phyloP scores from a whole-genome alignment of 2,113 vertebrate species.

The Aegithalos caudatus region DNA sequence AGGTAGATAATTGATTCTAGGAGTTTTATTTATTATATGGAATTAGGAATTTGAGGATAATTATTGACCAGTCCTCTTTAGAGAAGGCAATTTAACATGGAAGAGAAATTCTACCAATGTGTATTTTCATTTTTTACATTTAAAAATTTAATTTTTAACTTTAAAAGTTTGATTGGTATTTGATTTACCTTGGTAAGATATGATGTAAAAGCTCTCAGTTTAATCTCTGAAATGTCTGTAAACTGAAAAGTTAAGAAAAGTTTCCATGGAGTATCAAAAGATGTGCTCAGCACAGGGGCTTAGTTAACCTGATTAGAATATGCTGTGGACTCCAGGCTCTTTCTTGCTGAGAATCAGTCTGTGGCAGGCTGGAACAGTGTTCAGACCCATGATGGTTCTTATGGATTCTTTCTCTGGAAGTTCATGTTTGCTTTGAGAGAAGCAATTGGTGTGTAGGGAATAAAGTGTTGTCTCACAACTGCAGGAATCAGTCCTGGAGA shows the following conservation, averaged over 20 bases:
- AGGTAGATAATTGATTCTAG: not conserved
- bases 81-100: not conserved
- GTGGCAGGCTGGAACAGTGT: not conserved
- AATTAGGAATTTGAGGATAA: not conserved
- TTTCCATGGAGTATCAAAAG: not conserved
- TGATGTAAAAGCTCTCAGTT: not conserved
- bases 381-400: not conserved
- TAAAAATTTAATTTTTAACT: not conserved
- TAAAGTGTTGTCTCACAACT: not conserved
- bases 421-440: not conserved
- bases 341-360: not conserved
- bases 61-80: not conserved
- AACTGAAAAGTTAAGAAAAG: not conserved
- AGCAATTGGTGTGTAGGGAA: not conserved
- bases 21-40: not conserved
- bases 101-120: not conserved
- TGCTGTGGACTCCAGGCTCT: not conserved
- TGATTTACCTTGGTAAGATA: not conserved
- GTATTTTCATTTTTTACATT: not conserved
- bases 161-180: not conserved
- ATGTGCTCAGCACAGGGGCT: not conserved
- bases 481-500: not conserved
- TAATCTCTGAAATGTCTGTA: not conserved
- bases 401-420: not conserved
- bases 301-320: not conserved